Evolutionary conservation across 1,140 invertebrate genomes (phyloP), one percentile per base, ranked within the genome.

Genomic region (Hycleus phaleratus): DNA sequence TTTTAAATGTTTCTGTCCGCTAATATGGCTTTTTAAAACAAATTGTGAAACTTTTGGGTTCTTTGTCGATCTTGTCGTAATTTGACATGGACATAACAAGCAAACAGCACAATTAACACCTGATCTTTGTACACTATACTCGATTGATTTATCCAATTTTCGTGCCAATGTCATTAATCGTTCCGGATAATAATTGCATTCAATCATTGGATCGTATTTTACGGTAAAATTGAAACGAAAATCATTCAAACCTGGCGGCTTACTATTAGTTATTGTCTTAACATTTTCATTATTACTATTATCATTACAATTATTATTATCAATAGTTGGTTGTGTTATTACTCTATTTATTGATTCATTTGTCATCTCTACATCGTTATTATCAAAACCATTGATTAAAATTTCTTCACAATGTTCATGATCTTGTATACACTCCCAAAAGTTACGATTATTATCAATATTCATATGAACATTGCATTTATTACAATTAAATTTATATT

Each of bases 321-420:
- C 43, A 45, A 49, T 52, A 59, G 25, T 66, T 59, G n/a, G 32
- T 32, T 32, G 32, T 7, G 12, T 51, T 47, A 59, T 54, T 38
- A 46, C 48, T 38, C 45, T 39, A 12, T 8, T 48, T 7, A 49
- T 47, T n/a, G 12, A 18, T 18, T 18, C 18, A 18, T 18, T 38
- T 39, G 54, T 42, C 40, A 18, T 54, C 5, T 61, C 51, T 9
- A 32, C 55, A 12, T 40, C 46, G 7, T 54, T 38, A 4, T 52
- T 9, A 46, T 51, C 54, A 8, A 4, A 45, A 52, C 48, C 57
- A 26, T 59, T 53, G 45, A 59, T 51, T 39, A 62, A 48, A 32
- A 51, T 26, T 18, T 65, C 44, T 12, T 67, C 66, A 38, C 65
- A 62, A 54, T 67, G 66, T n/a, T 65, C 54, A 54, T 67, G 66